Base-by-base conservation (phyloP, 2,113 vertebrate species). In the Columba janthina region DNA sequence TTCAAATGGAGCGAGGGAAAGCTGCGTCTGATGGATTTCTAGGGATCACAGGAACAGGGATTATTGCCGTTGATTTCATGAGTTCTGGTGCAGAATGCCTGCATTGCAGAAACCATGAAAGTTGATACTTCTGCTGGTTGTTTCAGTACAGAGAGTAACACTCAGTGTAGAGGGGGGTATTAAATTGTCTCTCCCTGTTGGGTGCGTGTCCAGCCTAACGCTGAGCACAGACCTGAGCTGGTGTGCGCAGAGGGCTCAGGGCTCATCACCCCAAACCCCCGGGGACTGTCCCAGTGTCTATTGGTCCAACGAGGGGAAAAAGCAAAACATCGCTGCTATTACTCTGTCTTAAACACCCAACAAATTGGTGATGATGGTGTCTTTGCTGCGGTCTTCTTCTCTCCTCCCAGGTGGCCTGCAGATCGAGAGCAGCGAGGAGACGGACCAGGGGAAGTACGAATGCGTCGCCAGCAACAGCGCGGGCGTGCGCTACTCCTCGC, bases 341-440 rank as follows among this genome's bases (percentile, higher is more conserved):
- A 29, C 12, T 12, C 11, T 25, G 65, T 24, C 50, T 46, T 4
- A 38, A 25, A 6, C 36, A 38, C 38, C 5, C 34, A 32, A 15
- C 74, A 22, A 26, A 58, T 21, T 6, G n/a, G 14, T 79, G 80
- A 96, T 12, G 66, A 40, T 90, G 17, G 72, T 94, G 74, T 93
- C 65, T 96, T 61, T 92, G 94, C 92, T 58, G 62, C 95, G 65
- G 1, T 95, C 86, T 82, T 94, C 95, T 96, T 97, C 69, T 91
- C 89, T 97, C 91, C 95, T 90, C 50, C 2, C 98, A 99, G 99
- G 99, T 97, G 99, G 99, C 95, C 98, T 99, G 97, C 99, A 99
- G 98, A 99, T 99, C 5, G 99, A 99, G 94, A 99, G 99, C 98
- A 99, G 99, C 16, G 99, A 99, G 96, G 99, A 99, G 98, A 99